Percentiles rank a stretch among this genome's conserved stretches.
Evolutionary conservation across 2,888 invertebrate genomes (phyloP).

Genomic region (Leistus spinibarbis): DNA sequence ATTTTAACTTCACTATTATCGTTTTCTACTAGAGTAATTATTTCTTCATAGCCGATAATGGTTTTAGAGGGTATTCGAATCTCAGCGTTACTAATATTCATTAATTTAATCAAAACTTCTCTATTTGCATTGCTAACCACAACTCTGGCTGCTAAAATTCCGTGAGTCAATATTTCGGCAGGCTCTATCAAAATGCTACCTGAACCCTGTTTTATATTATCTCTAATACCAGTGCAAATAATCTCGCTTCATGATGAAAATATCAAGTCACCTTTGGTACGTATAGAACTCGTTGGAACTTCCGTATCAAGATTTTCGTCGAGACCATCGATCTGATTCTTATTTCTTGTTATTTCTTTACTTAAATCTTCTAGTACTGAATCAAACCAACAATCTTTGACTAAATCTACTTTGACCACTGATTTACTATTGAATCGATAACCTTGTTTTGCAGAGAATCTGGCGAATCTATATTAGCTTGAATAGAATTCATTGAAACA

Average conservation of each 20-base stretch:
- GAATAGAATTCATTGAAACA: too few relatives aligned
- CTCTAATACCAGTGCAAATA: background rate
- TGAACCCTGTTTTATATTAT: background rate
- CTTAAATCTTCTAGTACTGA: too few relatives aligned
- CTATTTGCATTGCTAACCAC: background rate
- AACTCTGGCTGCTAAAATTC: background rate
- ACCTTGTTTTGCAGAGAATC: too few relatives aligned
- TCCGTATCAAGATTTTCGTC: background rate
- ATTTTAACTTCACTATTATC: background rate
- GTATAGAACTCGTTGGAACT: background rate
- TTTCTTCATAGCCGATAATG: background rate
- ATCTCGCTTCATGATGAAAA: slow-evolving; percentile 31
- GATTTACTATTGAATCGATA: too few relatives aligned
- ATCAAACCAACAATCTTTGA: too few relatives aligned
- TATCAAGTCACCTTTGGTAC: background rate
- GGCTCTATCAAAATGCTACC: background rate
- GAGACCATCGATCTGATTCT: background rate
- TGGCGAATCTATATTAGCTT: too few relatives aligned
- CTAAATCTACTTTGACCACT: too few relatives aligned
- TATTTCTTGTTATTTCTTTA: too few relatives aligned
- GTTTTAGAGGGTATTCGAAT: background rate
- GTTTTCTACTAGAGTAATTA: background rate
- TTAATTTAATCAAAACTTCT: background rate
- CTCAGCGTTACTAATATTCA: background rate
- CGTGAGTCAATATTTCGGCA: background rate